Evolutionary conservation across 1,140 invertebrate species (phyloP).

Genomic region (Ips typographus): DNA sequence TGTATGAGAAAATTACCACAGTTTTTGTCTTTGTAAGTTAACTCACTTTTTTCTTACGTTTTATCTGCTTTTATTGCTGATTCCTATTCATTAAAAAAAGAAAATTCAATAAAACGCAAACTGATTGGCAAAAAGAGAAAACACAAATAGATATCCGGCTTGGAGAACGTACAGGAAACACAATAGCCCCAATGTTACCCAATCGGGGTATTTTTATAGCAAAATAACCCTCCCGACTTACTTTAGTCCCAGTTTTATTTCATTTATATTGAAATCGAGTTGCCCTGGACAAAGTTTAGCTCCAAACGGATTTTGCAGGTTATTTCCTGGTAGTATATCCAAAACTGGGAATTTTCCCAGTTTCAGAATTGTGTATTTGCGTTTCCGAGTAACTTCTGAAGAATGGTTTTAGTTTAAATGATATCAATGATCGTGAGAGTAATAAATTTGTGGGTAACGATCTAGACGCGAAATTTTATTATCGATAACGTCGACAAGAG

Average conservation of each 20-base stretch:
- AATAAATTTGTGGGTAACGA: too few relatives aligned
- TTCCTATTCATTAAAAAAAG: background rate
- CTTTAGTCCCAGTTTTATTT: constrained; percentile 10
- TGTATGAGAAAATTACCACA: too few relatives aligned
- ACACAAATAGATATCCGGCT: constrained; percentile 2
- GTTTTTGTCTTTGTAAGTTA: too few relatives aligned
- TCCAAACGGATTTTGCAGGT: background rate
- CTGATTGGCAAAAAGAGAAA: constrained; percentile 6
- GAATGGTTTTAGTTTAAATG: too few relatives aligned
- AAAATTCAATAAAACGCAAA: constrained; percentile 4
- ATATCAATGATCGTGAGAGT: too few relatives aligned
- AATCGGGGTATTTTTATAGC: constrained; percentile 1
- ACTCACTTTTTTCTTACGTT: too few relatives aligned
- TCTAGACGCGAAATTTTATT: constrained; percentile 4
- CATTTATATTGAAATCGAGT: constrained; percentile 20
- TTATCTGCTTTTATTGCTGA: too few relatives aligned
- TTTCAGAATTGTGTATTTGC: background rate
- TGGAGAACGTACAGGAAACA: constrained; percentile 4
- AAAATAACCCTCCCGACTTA: constrained; percentile 1
- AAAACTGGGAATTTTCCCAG: background rate
- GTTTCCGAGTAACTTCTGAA: too few relatives aligned
- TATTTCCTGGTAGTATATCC: background rate
- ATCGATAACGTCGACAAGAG: constrained; percentile 21
- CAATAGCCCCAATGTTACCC: background rate
- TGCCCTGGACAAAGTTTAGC: constrained; percentile 9